phyloP scores from a whole-genome alignment of 2,888 invertebrate genomes.

The Protonemura montana region DNA sequence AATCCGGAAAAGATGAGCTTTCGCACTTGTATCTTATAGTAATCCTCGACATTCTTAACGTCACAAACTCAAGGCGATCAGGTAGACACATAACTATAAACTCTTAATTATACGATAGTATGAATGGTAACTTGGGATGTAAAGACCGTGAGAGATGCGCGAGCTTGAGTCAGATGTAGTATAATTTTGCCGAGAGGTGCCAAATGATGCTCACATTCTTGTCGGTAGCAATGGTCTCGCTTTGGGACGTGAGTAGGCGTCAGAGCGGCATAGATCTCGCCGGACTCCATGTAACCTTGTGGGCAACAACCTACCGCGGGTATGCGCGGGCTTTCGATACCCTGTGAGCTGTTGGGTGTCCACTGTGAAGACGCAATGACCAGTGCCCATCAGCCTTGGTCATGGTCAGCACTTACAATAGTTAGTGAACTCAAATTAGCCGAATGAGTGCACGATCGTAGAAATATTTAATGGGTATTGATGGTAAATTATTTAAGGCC shows the following conservation, averaged over 20 bases:
- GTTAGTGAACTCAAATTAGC: neutral
- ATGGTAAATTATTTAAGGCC: neutral
- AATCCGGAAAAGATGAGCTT: neutral
- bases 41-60: neutral
- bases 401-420: slow-evolving; percentile 29
- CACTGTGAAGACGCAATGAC: slow-evolving; percentile 29
- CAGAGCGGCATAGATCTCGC: neutral
- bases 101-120: neutral
- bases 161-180: no score
- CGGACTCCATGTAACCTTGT: neutral
- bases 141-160: neutral
- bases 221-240: neutral
- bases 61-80: neutral
- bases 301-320: slow-evolving; percentile 36
- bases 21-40: neutral
- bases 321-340: no score
- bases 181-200: no score
- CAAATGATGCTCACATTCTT: no score
- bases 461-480: neutral
- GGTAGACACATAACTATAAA: neutral
- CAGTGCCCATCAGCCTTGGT: slow-evolving; percentile 29
- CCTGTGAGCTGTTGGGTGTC: neutral
- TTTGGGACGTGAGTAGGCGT: neutral
- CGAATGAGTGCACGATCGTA: neutral
- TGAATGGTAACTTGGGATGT: neutral